Percentiles rank a stretch among this genome's conserved stretches.
Conservation (phyloP, 2,113 vertebrate species). For the Opisthocomus hoazin region DNA sequence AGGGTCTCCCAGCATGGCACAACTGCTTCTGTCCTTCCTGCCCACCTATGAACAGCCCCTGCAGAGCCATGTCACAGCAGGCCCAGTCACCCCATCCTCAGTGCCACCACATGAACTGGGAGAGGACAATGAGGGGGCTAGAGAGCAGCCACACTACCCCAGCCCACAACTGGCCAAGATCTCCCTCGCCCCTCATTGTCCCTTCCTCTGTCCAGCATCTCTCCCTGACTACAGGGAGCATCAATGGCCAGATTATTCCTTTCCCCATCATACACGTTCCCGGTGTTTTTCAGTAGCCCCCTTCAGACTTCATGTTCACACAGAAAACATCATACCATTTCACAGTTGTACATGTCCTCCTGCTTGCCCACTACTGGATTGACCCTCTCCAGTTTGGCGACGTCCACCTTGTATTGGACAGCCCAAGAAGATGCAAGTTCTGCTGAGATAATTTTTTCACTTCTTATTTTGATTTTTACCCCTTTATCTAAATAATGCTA, state of each 20-base stretch:
- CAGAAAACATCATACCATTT: too few relatives aligned
- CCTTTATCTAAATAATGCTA: not conserved
- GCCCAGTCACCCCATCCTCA: not conserved
- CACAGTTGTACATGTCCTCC: not conserved
- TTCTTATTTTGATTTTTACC: not conserved
- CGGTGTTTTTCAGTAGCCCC: not conserved
- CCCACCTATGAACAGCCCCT: too few relatives aligned
- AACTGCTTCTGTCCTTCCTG: not conserved
- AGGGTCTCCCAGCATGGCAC: not conserved
- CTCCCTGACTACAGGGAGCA: not conserved
- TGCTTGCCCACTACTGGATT: not conserved
- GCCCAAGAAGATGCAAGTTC: not conserved
- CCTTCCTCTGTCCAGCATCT: not conserved
- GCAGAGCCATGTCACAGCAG: not conserved
- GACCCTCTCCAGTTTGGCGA: not conserved
- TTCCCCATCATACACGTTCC: not conserved
- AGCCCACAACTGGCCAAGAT: not conserved
- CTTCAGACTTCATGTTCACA: fast-evolving
- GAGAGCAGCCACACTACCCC: not conserved
- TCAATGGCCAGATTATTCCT: not conserved
- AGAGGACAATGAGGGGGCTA: not conserved
- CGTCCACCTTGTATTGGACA: not conserved
- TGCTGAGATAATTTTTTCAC: not conserved
- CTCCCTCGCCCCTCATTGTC: not conserved
- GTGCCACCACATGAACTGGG: not conserved